Evolutionary conservation across 2,113 vertebrate genomes (phyloP), one percentile per base, ranked within the genome.

Genomic region (Monopterus albus): DNA sequence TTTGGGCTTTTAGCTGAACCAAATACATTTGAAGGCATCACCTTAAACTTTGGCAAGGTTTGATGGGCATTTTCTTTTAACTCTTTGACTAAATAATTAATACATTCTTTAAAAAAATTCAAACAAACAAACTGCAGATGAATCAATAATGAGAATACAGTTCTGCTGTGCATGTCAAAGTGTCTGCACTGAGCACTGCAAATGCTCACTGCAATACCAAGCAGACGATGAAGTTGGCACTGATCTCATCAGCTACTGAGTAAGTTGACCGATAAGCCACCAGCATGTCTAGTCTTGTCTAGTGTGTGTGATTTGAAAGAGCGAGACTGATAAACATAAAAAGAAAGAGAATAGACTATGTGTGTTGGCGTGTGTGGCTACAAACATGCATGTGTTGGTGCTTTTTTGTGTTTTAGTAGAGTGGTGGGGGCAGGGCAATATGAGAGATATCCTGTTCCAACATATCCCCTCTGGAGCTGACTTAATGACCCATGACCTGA

Each of bases 401-500:
- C 21, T 47, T 65, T 57, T 82, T 83, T 81, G 85, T 82, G 73
- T 83, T 87, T 83, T 60, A 78, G 72, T 31, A 47, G 57, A 23
- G n/a, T 9, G 36, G 45, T 81, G 86, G 84, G 84, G 83, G 81
- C 71, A 81, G 84, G 85, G 83, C 65, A 79, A 50, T 79, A 78
- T 85, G 89, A 86, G 81, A 79, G 71, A 85, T 86, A 88, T 90
- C 88, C 87, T 87, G 83, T 88, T 88, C 87, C 74, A 78, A 87
- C 85, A 85, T 82, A 86, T 84, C 79, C 88, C 88, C 85, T 70
- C 85, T 85, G 87, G 87, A 89, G 78, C 83, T 75, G 74, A 90
- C 85, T 88, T 91, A 91, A 90, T 90, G 90, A 91, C 88, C 88
- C 83, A 68, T 91, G 90, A 88, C 88, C 88, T 84, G 80, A 89